Base-by-base conservation (phyloP, 2,888 invertebrate species). In the Plebejus melissa region DNA sequence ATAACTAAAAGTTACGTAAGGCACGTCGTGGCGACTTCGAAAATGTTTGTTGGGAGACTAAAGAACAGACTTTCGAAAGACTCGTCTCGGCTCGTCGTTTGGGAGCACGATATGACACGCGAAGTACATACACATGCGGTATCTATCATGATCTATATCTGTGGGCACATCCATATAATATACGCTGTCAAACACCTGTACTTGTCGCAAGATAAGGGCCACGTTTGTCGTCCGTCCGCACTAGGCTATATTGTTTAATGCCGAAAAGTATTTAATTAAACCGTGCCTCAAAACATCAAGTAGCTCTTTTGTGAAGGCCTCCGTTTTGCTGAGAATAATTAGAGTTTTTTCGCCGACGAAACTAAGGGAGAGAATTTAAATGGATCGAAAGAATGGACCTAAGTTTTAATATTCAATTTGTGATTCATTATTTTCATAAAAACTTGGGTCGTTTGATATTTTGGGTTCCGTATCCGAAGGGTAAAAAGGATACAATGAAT, bases 331-430 rank as follows among this genome's bases (percentile, higher is more conserved):
- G 74, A 70, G 75, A 74, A 77, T 77, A 74, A 77, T 77, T 77
- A 71, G 46, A 74, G 46, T 60, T 75, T 77, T 75, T 76, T 74
- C 57, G 28, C 38, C 46, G 22, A 32, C 65, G 5, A 75, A 77
- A 77, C 72, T 74, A 75, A 77, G 70, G 58, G 72, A 69, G 74
- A 74, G 74, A 75, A 77, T 75, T 75, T 74, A 75, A 74, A 77
- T 77, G 75, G 28, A 28, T 28, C 3, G 70, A 22, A 46, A 70
- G 9, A 46, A 70, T 70, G 72, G 50, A 32, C 50, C 50, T 54
- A 54, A 71, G 28, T 71, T 54, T 72, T 72, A 72, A 72, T 72
- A 72, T 72, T 72, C 72, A 54, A 54, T 72, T 72, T 72, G 22
- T 70, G 70, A 41, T 22, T 70, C 11, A 70, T 70, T 70, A 70